Conservation (phyloP, 2,888 invertebrate species). For the Halocaridina rubra region DNA sequence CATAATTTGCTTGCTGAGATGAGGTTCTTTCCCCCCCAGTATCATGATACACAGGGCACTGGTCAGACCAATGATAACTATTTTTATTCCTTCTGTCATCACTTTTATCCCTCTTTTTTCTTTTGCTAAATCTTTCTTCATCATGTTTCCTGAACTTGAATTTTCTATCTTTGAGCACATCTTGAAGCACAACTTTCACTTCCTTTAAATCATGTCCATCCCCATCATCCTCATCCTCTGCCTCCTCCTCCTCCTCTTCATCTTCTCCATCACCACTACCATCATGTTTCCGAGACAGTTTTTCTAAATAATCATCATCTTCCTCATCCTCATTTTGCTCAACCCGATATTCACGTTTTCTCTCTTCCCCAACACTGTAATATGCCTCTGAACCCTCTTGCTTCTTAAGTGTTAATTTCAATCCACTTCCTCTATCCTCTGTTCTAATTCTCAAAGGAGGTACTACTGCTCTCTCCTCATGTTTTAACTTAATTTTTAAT, state of each 20-base stretch:
- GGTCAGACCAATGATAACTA: slow-evolving; percentile 30
- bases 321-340: slow-evolving; percentile 53
- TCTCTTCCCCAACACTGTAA: slow-evolving; percentile 60
- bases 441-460: slow-evolving; percentile 57
- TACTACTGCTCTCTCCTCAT: slow-evolving; percentile 50
- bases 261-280: neutral
- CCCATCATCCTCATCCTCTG: slow-evolving; percentile 27
- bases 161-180: slow-evolving; percentile 49
- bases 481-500: slow-evolving; percentile 54
- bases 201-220: slow-evolving; percentile 29
- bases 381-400: slow-evolving; percentile 62
- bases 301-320: slow-evolving; percentile 6
- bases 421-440: slow-evolving; percentile 49
- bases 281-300: neutral
- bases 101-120: slow-evolving; percentile 33
- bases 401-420: slow-evolving; percentile 62
- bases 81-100: slow-evolving; percentile 16
- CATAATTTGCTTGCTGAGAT: slow-evolving; percentile 28
- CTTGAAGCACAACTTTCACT: slow-evolving; percentile 52
- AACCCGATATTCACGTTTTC: slow-evolving; percentile 52
- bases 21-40: slow-evolving; percentile 24
- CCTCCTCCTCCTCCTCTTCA: slow-evolving; percentile 20
- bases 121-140: slow-evolving; percentile 36
- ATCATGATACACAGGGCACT: slow-evolving; percentile 17
- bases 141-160: slow-evolving; percentile 41